These are phyloP conservation scores for Bradypodion pumilum DNA, from an alignment of 2,797 vertebrate genomes.

Conservation along the genomic window DNA sequence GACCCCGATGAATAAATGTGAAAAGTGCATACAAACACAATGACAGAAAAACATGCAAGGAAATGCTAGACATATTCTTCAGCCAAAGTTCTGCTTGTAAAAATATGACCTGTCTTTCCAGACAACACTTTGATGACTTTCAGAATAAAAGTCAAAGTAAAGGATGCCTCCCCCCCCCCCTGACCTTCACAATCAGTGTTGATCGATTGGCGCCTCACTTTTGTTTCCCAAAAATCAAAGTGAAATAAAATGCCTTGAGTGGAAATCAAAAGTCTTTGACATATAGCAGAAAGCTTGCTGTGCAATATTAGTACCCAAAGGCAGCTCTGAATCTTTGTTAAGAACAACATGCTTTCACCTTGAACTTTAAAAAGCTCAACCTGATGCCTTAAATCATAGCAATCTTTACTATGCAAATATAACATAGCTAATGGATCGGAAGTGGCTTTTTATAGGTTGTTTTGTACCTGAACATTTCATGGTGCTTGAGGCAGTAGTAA, in stretches of 20 bases:
- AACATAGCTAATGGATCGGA: slow-evolving; percentile 54
- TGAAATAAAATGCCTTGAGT: slow-evolving; percentile 92
- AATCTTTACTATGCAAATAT: slow-evolving; percentile 69
- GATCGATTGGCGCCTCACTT: slow-evolving; percentile 90
- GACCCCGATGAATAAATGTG: slow-evolving; percentile 27
- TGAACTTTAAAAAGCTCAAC: slow-evolving; percentile 71
- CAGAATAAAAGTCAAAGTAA: slow-evolving; percentile 68
- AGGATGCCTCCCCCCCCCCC: slow-evolving; percentile 75
- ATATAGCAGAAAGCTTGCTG: slow-evolving; percentile 79
- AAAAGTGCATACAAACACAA: slow-evolving; percentile 46
- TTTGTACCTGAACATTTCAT: slow-evolving; percentile 89
- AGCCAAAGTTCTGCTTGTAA: slow-evolving; percentile 32
- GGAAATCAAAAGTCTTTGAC: slow-evolving; percentile 95
- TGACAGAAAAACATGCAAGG: slow-evolving; percentile 42
- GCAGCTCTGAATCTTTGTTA: slow-evolving; percentile 74
- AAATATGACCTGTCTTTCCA: slow-evolving; percentile 63
- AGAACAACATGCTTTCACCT: slow-evolving; percentile 73
- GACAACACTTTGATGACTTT: slow-evolving; percentile 67
- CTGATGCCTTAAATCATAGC: slow-evolving; percentile 68
- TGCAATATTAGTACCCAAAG: slow-evolving; percentile 79
- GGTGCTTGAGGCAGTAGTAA: slow-evolving; percentile 94
- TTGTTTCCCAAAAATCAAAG: slow-evolving; percentile 95
- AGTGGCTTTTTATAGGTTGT: slow-evolving; percentile 58
- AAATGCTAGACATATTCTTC: slow-evolving; percentile 4
- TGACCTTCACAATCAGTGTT: slow-evolving; percentile 90